Evolutionary conservation across 1,140 invertebrate genomes (phyloP).

Genomic region (Andricus grossulariae): DNA sequence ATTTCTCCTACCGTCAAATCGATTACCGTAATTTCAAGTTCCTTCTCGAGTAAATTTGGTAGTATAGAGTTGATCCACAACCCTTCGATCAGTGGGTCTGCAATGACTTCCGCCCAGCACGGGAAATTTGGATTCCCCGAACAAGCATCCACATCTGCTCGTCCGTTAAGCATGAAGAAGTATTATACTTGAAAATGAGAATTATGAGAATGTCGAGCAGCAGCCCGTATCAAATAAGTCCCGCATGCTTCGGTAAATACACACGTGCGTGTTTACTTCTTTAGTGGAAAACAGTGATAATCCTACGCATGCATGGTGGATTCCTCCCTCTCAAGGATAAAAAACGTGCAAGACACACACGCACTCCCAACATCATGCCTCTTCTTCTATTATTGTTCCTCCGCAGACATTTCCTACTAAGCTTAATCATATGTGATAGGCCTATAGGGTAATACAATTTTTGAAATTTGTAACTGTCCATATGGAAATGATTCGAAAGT

Average conservation of each 20-base stretch:
- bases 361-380: too few relatives aligned
- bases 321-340: neutral
- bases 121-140: slow-evolving; percentile 21
- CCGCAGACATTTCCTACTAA: too few relatives aligned
- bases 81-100: neutral
- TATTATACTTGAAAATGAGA: slow-evolving; percentile 41
- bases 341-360: neutral
- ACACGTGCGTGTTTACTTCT: slow-evolving; percentile 10
- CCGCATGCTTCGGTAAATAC: slow-evolving; percentile 26
- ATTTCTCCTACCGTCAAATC: neutral
- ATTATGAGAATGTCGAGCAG: slow-evolving; percentile 38
- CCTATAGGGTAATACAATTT: too few relatives aligned
- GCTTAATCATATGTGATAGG: too few relatives aligned
- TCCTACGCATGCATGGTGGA: neutral
- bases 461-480: neutral
- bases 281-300: slow-evolving; percentile 3
- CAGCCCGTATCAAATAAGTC: slow-evolving; percentile 26
- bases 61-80: neutral
- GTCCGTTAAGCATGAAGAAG: neutral
- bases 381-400: too few relatives aligned
- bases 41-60: neutral
- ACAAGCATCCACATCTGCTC: neutral
- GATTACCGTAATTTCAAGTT: slow-evolving; percentile 12
- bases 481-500: neutral
- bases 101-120: neutral